A percentile compares a stretch with the other conserved stretches of the same genome.
Conservation (phyloP, 2,888 invertebrate genomes). For the Myopa tessellatipennis region DNA sequence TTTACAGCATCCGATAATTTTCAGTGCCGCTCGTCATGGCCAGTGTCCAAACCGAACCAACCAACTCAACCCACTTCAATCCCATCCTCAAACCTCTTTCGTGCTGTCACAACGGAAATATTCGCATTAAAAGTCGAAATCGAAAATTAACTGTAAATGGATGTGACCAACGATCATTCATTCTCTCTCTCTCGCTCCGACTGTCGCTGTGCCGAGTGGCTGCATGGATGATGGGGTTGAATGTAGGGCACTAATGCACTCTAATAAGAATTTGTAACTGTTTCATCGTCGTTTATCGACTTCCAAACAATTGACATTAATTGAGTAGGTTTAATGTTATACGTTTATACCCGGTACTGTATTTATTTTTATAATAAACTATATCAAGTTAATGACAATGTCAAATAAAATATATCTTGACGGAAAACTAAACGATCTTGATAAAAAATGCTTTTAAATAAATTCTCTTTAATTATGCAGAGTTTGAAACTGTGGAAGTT, state of each 20-base stretch:
- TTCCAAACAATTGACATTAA: not conserved
- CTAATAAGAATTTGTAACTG: not conserved
- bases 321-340: not conserved
- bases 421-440: too few species aligned
- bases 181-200: too few species aligned
- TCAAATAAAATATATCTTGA: too few species aligned
- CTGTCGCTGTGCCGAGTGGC: too few species aligned
- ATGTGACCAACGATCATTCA: not conserved
- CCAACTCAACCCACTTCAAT: not conserved
- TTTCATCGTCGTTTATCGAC: not conserved
- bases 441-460: too few species aligned
- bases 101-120: not conserved
- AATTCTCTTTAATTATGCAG: too few species aligned
- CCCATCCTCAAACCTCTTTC: not conserved
- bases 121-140: not conserved
- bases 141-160: conserved; percentile 2
- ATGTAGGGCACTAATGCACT: not conserved
- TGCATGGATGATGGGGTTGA: too few species aligned
- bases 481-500: too few species aligned
- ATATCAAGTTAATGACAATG: too few species aligned
- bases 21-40: not conserved
- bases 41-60: not conserved
- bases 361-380: too few species aligned
- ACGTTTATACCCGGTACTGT: too few species aligned
- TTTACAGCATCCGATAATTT: conserved; percentile 33